These are phyloP conservation scores for Ommatoiulus sabulosus DNA, from an alignment of 2,888 invertebrate genomes.

Conservation along the genomic window DNA sequence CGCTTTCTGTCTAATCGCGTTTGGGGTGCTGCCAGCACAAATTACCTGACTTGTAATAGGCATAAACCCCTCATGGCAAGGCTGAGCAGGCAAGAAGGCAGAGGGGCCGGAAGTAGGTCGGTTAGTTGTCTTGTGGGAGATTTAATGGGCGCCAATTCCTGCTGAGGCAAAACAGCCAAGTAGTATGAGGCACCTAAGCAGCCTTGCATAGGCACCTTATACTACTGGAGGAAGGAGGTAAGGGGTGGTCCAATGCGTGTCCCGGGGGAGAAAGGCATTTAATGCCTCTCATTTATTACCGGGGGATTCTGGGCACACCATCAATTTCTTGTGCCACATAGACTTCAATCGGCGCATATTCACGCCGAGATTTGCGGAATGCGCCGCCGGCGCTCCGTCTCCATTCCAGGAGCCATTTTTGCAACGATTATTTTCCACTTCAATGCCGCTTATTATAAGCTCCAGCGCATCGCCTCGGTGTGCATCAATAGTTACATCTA, in stretches of 20 bases:
- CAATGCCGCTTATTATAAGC: conserved; percentile 56
- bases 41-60: not conserved
- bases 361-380: conserved; percentile 52
- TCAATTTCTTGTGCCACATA: conserved; percentile 50
- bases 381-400: not conserved
- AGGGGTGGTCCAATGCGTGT: not conserved
- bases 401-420: conserved; percentile 52
- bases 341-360: conserved; percentile 56
- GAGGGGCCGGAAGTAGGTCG: not conserved
- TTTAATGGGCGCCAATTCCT: not conserved
- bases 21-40: not conserved
- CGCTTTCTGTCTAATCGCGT: not conserved
- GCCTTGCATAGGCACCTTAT: not conserved
- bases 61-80: no score
- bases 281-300: conserved; percentile 1
- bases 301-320: not conserved
- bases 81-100: no score
- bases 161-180: not conserved
- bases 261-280: not conserved
- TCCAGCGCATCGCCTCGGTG: conserved; percentile 45
- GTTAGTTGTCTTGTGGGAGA: no score
- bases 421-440: conserved; percentile 57
- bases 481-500: conserved; percentile 21
- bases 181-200: not conserved
- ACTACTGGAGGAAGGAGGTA: not conserved